These are phyloP conservation scores for Drosophila repletoides DNA, from an alignment of 1,140 invertebrate species.

Conservation along the genomic window DNA sequence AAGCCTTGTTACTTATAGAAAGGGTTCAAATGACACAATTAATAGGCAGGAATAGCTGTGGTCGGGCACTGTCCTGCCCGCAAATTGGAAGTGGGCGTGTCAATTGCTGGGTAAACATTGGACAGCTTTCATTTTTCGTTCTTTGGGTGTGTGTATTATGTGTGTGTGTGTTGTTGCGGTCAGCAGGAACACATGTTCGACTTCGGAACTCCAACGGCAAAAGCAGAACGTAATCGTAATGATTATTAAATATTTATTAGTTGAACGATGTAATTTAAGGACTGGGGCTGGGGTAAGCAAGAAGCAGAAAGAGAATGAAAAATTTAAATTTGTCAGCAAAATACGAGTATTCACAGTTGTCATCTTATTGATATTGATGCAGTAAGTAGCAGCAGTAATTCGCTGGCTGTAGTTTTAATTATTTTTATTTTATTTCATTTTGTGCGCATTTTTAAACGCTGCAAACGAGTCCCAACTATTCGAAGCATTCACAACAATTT, in stretches of 20 bases:
- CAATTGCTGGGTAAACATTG: conserved; percentile 72
- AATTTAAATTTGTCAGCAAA: conserved; percentile 29
- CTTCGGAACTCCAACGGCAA: conserved; percentile 50
- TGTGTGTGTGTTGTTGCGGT: conserved; percentile 68
- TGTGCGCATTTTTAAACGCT: conserved; percentile 63
- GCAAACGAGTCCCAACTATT: conserved; percentile 47
- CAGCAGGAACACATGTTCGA: conserved; percentile 69
- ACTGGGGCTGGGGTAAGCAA: too few relatives aligned
- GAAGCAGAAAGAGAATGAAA: conserved; percentile 20
- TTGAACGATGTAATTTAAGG: conserved; percentile 51
- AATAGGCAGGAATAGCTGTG: conserved; percentile 16
- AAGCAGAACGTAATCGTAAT: conserved; percentile 46
- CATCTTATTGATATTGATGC: conserved; percentile 34
- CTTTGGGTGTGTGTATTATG: too few relatives aligned
- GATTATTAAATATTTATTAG: conserved; percentile 71
- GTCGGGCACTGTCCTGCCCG: conserved; percentile 12
- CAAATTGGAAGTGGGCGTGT: conserved; percentile 67
- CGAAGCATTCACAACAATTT: conserved; percentile 78
- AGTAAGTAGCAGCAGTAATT: conserved; percentile 3
- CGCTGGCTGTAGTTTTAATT: conserved; percentile 55
- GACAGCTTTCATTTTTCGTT: conserved; percentile 64
- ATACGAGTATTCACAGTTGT: conserved; percentile 27
- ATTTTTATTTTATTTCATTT: conserved; percentile 50
- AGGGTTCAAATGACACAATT: conserved; percentile 76
- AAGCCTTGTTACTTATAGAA: too few relatives aligned